phyloP scores from a whole-genome alignment of 2,797 vertebrate species.

The Pachyuromys duprasi region DNA sequence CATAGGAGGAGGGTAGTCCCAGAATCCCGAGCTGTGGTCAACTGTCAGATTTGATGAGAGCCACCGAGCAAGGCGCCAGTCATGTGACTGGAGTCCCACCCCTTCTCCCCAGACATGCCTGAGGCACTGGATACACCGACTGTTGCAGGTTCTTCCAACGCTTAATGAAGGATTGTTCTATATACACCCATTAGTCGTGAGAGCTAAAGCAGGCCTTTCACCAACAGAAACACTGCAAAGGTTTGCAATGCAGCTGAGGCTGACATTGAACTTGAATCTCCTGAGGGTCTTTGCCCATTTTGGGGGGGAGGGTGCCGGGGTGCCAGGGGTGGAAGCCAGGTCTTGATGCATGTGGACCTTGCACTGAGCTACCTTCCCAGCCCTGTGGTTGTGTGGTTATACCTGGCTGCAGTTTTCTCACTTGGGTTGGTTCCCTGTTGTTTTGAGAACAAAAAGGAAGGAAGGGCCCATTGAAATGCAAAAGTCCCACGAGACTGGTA shows the following conservation, averaged over 20 bases:
- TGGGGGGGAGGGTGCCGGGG: too few species aligned
- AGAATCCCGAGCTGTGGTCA: neutral
- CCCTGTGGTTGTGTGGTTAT: neutral
- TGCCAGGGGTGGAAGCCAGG: neutral
- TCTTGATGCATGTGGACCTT: neutral
- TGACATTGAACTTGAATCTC: neutral
- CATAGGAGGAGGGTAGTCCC: neutral
- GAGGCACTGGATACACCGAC: neutral
- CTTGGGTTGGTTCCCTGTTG: neutral
- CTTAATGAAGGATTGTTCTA: neutral
- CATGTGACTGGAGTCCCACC: neutral
- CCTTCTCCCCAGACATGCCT: neutral
- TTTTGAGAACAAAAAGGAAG: conserved; percentile 41
- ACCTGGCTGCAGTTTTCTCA: neutral
- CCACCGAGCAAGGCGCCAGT: neutral
- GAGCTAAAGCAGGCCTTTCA: neutral
- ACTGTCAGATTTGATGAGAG: neutral
- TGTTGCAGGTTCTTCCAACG: neutral
- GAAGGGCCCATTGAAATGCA: neutral
- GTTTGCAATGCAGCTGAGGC: neutral
- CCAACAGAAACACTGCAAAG: neutral
- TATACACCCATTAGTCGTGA: neutral
- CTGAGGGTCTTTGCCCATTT: neutral
- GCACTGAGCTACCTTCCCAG: neutral
- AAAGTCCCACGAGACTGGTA: conserved; percentile 25